A percentile compares a stretch with the other conserved stretches of the same genome.
These are phyloP conservation scores for Sinotaia quadrata DNA, from an alignment of 2,888 invertebrate genomes.

Conservation along the genomic window DNA sequence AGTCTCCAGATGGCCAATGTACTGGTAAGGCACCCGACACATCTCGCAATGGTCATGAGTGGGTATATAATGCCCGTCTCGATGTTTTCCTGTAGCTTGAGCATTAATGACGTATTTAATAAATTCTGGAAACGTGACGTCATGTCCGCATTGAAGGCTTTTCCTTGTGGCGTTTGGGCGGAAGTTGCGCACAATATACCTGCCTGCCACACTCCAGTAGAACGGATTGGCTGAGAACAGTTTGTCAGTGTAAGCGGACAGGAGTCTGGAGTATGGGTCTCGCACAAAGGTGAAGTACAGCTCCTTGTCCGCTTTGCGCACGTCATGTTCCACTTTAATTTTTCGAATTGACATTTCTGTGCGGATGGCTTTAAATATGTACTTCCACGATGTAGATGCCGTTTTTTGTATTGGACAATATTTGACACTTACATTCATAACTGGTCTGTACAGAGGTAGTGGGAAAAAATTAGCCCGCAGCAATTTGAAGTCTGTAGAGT, in stretches of 20 bases:
- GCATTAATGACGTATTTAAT: conserved; percentile 26
- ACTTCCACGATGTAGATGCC: conserved; percentile 4
- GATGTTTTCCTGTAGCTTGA: conserved; percentile 9
- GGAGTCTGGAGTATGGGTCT: conserved; percentile 46
- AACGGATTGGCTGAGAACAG: conserved; percentile 51
- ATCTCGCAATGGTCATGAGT: conserved; percentile 25
- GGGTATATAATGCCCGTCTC: conserved; percentile 29
- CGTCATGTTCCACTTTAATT: no score
- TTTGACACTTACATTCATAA: not conserved
- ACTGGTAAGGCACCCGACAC: conserved; percentile 28
- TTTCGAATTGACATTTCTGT: no score
- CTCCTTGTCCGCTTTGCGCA: no score
- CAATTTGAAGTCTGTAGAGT: no score
- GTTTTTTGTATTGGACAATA: conserved; percentile 22
- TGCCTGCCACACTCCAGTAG: conserved; percentile 46
- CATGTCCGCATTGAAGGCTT: conserved; percentile 46
- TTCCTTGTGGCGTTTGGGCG: conserved; percentile 30
- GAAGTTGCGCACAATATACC: conserved; percentile 35
- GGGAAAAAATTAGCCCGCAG: no score
- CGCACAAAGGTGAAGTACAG: conserved; percentile 48
- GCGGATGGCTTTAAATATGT: not conserved
- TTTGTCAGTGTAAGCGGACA: conserved; percentile 31
- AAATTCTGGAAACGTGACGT: conserved; percentile 48
- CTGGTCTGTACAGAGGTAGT: no score
- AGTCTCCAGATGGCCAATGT: conserved; percentile 32